A percentile compares a stretch with the other conserved stretches of the same genome.
phyloP scores from a whole-genome alignment of 2,888 invertebrate species.

The Exocentrus adspersus region DNA sequence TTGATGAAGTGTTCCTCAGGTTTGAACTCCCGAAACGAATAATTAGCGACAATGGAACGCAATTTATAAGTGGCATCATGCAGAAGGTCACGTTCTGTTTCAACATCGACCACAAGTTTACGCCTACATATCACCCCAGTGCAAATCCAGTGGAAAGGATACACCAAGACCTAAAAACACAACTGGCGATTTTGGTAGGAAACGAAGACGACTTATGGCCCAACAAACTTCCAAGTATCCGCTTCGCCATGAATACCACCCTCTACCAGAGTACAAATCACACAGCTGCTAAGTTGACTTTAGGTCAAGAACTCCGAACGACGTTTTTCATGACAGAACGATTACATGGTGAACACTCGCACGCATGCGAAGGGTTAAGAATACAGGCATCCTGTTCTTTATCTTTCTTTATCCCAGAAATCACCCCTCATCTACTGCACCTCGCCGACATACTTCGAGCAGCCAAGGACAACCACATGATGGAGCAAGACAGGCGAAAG shows the following conservation, averaged over 20 bases:
- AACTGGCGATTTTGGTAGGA: background rate
- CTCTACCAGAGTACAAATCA: slow-evolving; percentile 48
- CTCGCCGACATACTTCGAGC: background rate
- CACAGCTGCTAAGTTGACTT: slow-evolving; percentile 55
- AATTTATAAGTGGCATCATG: slow-evolving; percentile 50
- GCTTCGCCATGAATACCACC: slow-evolving; percentile 58
- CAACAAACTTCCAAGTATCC: slow-evolving; percentile 49
- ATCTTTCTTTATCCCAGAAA: slow-evolving; percentile 27
- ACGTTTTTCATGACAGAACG: background rate
- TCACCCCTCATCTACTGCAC: slow-evolving; percentile 17
- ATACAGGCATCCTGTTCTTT: too few species aligned
- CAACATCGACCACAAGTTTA: slow-evolving; percentile 6
- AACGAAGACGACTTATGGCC: background rate
- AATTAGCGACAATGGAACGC: slow-evolving; percentile 53
- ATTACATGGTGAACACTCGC: slow-evolving; percentile 15
- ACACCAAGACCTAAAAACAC: slow-evolving; percentile 44
- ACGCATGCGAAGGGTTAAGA: too few species aligned
- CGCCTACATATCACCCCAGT: background rate
- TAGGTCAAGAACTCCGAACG: slow-evolving; percentile 55
- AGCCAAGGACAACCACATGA: slow-evolving; percentile 1
- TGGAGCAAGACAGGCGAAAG: slow-evolving; percentile 20
- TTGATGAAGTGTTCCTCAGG: slow-evolving; percentile 48
- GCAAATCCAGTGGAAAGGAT: slow-evolving; percentile 38
- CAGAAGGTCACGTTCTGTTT: slow-evolving; percentile 34
- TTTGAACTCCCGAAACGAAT: slow-evolving; percentile 51